A percentile compares a stretch with the other conserved stretches of the same genome.
Evolutionary conservation across 2,113 vertebrate species (phyloP).

Genomic region (Azemiops feae): DNA sequence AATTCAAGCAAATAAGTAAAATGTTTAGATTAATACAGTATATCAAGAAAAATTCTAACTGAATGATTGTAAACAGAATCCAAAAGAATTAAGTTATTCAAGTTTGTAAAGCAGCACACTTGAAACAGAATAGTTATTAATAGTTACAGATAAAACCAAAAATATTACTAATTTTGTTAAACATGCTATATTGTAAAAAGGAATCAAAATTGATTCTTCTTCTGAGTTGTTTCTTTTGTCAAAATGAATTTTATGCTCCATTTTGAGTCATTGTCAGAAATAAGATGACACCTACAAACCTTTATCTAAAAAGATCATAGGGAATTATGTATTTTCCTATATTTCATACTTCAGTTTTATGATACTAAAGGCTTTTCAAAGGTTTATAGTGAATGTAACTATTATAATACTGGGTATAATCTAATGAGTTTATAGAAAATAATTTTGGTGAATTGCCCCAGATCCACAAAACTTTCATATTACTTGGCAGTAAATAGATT

Average conservation of each 20-base stretch:
- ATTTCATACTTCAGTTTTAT: not conserved
- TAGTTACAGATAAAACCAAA: not conserved
- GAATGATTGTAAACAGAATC: not conserved
- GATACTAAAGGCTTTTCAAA: constrained; percentile 4
- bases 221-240: not conserved
- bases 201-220: not conserved
- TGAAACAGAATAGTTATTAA: not conserved
- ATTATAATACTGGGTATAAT: not conserved
- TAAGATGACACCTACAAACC: not conserved
- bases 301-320: not conserved
- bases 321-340: not conserved
- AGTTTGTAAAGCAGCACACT: not conserved
- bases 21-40: not conserved
- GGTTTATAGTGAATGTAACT: not conserved
- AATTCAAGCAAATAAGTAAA: not conserved
- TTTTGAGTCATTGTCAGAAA: constrained; percentile 1
- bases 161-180: not conserved
- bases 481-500: constrained; percentile 28
- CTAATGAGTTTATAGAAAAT: not conserved
- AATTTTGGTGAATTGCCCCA: not conserved
- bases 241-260: constrained; percentile 18
- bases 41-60: not conserved
- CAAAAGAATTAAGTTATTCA: not conserved
- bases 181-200: not conserved
- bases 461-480: not conserved